These are phyloP conservation scores for Gadopsis marmoratus DNA, from an alignment of 2,797 vertebrate species.

Conservation along the genomic window DNA sequence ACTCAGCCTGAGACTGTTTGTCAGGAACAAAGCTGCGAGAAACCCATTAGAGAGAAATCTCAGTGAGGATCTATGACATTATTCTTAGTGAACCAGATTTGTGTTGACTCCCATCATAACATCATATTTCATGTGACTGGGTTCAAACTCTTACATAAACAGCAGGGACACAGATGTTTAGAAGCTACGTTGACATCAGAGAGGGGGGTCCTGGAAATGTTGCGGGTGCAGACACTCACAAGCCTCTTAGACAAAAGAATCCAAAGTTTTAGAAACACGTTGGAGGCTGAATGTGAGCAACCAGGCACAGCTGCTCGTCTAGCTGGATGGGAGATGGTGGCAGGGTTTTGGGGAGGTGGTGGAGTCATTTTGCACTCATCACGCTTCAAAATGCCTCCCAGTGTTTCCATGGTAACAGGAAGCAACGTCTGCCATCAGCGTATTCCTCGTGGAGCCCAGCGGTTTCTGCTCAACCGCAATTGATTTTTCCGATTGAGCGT, in stretches of 20 bases:
- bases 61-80: constrained; percentile 20
- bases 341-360: constrained; percentile 7
- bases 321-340: constrained; percentile 21
- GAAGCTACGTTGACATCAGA: constrained; percentile 4
- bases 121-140: constrained; percentile 29
- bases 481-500: constrained; percentile 61
- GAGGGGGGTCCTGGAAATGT: background rate
- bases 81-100: constrained; percentile 12
- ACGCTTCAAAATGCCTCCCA: constrained; percentile 57
- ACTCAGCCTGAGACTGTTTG: constrained; percentile 4
- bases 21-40: constrained; percentile 14
- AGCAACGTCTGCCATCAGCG: constrained; percentile 62
- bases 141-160: constrained; percentile 19
- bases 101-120: constrained; percentile 21
- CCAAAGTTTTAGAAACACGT: constrained; percentile 25
- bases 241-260: background rate
- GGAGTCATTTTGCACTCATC: constrained; percentile 53
- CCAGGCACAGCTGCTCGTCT: constrained; percentile 16
- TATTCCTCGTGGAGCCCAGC: constrained; percentile 53
- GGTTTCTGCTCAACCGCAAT: constrained; percentile 54
- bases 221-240: constrained; percentile 3
- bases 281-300: background rate
- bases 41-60: constrained; percentile 32
- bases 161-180: constrained; percentile 16
- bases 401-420: constrained; percentile 82